Percentiles rank a stretch among this genome's conserved stretches.
Conservation (phyloP, 2,113 vertebrate genomes). For the Dicentrarchus labrax region DNA sequence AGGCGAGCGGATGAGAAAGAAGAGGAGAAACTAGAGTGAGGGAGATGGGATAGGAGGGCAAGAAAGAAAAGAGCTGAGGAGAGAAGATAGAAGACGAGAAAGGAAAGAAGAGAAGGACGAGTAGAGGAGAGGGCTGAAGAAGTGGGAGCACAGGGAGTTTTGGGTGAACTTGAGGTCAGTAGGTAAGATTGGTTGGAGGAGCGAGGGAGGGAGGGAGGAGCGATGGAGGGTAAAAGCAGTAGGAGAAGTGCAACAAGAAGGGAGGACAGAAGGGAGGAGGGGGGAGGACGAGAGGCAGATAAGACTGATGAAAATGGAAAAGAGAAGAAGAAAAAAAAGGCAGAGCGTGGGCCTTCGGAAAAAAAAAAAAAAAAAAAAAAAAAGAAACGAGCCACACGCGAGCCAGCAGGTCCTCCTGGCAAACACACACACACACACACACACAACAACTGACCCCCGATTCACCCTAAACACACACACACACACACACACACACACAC, state of each 20-base stretch:
- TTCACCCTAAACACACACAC: constrained; percentile 54
- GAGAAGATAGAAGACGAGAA: no score
- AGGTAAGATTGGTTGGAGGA: constrained; percentile 46
- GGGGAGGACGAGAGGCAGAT: constrained; percentile 17
- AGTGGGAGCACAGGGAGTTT: background rate
- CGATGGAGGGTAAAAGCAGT: constrained; percentile 45
- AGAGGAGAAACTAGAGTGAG: background rate
- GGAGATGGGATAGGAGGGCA: no score
- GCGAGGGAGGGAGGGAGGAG: background rate
- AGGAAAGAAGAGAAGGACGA: background rate
- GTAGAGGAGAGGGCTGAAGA: background rate
- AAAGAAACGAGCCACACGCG: constrained; percentile 57
- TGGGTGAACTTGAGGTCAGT: constrained; percentile 66
- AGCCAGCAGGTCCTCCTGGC: constrained; percentile 62
- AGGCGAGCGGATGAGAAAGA: background rate
- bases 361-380: constrained; percentile 13
- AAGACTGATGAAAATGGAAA: constrained; percentile 62
- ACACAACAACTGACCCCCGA: constrained; percentile 51
- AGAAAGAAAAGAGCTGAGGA: no score
- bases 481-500: constrained; percentile 47
- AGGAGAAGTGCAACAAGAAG: constrained; percentile 49
- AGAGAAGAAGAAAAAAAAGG: constrained; percentile 3
- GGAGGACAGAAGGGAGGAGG: constrained; percentile 12
- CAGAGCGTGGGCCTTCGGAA: constrained; percentile 23
- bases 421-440: constrained; percentile 23